Percentiles rank a stretch among this genome's conserved stretches.
Conservation (phyloP, 2,797 vertebrate species). For the Strix occidentalis region DNA sequence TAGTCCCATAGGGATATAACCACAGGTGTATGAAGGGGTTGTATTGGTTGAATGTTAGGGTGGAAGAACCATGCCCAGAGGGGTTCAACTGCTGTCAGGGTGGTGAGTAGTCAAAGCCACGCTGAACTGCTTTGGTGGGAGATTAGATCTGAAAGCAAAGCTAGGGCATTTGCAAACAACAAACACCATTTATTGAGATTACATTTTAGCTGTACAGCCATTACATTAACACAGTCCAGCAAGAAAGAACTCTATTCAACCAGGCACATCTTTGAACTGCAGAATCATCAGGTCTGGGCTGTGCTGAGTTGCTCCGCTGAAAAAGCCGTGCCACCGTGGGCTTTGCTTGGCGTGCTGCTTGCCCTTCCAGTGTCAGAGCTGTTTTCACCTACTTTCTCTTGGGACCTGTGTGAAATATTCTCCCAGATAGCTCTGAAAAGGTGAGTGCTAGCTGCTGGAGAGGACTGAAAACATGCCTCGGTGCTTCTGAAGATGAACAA, state of each 20-base stretch:
- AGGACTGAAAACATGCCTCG: neutral
- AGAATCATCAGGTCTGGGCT: slow-evolving; percentile 39
- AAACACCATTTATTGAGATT: neutral
- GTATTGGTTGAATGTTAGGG: neutral
- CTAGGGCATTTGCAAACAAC: neutral
- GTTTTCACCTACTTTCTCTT: neutral
- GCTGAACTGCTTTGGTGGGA: neutral
- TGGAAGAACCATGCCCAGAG: neutral
- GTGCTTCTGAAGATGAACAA: neutral
- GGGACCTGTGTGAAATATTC: neutral
- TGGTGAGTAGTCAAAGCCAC: neutral
- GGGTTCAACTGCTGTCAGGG: neutral
- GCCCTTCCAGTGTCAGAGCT: neutral
- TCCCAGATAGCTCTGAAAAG: neutral
- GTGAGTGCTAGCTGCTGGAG: neutral
- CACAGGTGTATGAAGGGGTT: neutral
- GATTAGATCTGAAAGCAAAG: neutral
- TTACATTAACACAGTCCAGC: slow-evolving; percentile 37
- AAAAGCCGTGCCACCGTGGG: accelerated
- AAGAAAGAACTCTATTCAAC: slow-evolving; percentile 6
- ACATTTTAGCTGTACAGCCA: neutral
- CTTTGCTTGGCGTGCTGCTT: neutral
- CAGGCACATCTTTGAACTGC: slow-evolving; percentile 24
- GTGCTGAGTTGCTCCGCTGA: neutral
- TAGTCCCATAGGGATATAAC: neutral